A percentile compares a stretch with the other conserved stretches of the same genome.
Evolutionary conservation across 2,888 invertebrate species (phyloP).

Genomic region (Ormyrus thymus): DNA sequence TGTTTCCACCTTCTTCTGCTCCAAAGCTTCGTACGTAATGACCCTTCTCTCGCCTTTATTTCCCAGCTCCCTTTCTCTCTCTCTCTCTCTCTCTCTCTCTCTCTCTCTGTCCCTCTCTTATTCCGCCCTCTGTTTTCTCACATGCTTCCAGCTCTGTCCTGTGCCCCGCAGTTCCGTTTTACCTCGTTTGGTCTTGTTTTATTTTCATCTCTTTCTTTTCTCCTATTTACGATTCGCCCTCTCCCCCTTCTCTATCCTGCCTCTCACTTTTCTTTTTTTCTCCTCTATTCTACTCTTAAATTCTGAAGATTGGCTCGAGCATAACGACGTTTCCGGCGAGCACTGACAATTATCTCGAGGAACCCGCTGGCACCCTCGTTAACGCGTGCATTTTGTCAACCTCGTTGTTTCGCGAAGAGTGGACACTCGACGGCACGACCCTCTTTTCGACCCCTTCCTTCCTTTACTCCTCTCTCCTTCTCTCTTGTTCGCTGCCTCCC

Average conservation of each 20-base stretch:
- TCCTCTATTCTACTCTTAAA: slow-evolving; percentile 58
- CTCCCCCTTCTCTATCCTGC: background rate
- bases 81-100: background rate
- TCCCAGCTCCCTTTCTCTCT: background rate
- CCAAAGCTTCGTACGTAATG: slow-evolving; percentile 29
- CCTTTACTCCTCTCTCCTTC: background rate
- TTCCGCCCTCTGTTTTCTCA: slow-evolving; percentile 4
- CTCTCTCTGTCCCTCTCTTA: background rate
- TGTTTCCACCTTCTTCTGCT: slow-evolving; percentile 31
- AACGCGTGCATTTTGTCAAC: slow-evolving; percentile 64
- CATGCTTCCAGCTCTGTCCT: background rate
- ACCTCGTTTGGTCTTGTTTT: slow-evolving; percentile 25
- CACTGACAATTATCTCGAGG: slow-evolving; percentile 67
- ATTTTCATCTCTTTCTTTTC: slow-evolving; percentile 5
- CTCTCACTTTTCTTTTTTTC: slow-evolving; percentile 38
- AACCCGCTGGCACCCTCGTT: slow-evolving; percentile 58
- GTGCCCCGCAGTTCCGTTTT: background rate
- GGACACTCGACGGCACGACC: slow-evolving; percentile 40
- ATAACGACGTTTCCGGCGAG: slow-evolving; percentile 46
- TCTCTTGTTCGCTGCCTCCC: background rate
- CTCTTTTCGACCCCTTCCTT: slow-evolving; percentile 43
- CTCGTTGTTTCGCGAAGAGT: slow-evolving; percentile 50
- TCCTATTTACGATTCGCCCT: slow-evolving; percentile 1
- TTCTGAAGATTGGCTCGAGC: slow-evolving; percentile 67
- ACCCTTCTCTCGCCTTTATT: slow-evolving; percentile 26